phyloP scores from a whole-genome alignment of 2,888 invertebrate genomes.

The Ischnus inquisitorius region DNA sequence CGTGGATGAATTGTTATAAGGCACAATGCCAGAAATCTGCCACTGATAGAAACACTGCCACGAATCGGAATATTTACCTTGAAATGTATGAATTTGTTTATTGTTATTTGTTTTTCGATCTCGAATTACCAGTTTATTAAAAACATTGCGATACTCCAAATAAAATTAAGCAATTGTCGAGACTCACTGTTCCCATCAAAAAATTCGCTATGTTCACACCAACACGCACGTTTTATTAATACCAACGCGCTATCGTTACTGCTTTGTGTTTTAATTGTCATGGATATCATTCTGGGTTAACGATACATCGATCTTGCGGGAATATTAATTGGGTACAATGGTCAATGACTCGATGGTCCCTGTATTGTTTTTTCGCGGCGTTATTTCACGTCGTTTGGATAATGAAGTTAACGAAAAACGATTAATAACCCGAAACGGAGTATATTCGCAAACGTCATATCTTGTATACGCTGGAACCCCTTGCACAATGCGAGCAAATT shows the following conservation, averaged over 20 bases:
- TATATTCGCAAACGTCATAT: not conserved
- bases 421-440: not conserved
- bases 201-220: not conserved
- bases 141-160: not conserved
- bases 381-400: not conserved
- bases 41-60: too few relatives aligned
- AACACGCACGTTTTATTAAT: not conserved
- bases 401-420: not conserved
- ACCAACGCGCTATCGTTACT: too few relatives aligned
- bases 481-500: not conserved
- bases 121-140: too few relatives aligned
- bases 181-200: not conserved
- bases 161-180: not conserved
- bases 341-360: not conserved
- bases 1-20: too few relatives aligned
- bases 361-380: not conserved
- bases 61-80: too few relatives aligned
- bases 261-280: too few relatives aligned
- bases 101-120: not conserved
- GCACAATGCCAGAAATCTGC: too few relatives aligned
- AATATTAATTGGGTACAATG: not conserved
- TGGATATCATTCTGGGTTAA: too few relatives aligned
- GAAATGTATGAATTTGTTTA: not conserved
- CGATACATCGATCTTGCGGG: too few relatives aligned
- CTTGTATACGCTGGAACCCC: not conserved